Evolutionary conservation across 2,113 vertebrate genomes (phyloP).

Genomic region (Haemorhous mexicanus): DNA sequence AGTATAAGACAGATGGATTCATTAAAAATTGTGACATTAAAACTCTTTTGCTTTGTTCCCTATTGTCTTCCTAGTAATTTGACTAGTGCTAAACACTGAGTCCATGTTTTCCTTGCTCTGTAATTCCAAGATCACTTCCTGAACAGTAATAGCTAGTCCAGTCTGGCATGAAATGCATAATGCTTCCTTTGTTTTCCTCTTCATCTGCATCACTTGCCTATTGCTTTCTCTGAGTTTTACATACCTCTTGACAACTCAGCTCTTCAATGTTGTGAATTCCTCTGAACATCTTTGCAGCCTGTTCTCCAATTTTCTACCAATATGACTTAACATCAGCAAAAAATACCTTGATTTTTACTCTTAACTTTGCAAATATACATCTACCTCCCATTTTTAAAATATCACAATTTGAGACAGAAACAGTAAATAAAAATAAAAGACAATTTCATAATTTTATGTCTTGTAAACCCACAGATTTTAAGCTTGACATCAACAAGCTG

Average conservation of each 20-base stretch:
- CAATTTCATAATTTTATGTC: not conserved
- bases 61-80: not conserved
- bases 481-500: not conserved
- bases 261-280: not conserved
- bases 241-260: not conserved
- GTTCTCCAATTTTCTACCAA: not conserved
- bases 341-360: not conserved
- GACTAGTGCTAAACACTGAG: not conserved
- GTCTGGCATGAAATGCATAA: not conserved
- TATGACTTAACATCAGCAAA: not conserved
- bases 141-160: not conserved
- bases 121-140: not conserved
- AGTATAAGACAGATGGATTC: rapidly evolving
- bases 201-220: not conserved
- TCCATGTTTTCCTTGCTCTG: not conserved
- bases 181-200: not conserved
- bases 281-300: not conserved
- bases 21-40: not conserved
- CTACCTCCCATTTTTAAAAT: not conserved
- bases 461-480: not conserved
- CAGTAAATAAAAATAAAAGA: not conserved
- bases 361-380: not conserved
- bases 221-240: not conserved
- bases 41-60: not conserved
- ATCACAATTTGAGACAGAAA: not conserved